Evolutionary conservation across 2,797 vertebrate species (phyloP), one percentile per base, ranked within the genome.

Genomic region (Ctenopoma multispine): DNA sequence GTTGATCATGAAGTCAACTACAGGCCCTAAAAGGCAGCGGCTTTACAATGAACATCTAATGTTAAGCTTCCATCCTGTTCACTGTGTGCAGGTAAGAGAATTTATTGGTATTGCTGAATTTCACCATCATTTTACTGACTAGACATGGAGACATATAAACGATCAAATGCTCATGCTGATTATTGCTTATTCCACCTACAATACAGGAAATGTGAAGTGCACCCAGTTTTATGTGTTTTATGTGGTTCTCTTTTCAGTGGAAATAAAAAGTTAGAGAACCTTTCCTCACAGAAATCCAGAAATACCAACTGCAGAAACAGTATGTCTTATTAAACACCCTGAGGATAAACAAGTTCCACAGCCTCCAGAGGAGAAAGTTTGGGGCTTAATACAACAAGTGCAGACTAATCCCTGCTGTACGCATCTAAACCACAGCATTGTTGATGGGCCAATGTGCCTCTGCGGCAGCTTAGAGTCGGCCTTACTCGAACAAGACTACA

Each of bases 351-450:
- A 29, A 7, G 24, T 18, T 48, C 11, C 38, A 14, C 47, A 38
- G 29, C 69, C 38, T 66, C 8, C 0, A 0, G 61, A 38, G 55
- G 68, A 68, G 54, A 90, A 82, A 64, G 72, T 82, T 69, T 61
- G 4, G 47, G 63, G 61, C 43, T 81, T 63, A 69, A 68, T 44
- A 27, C 10, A 71, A 82, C 69, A 63, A 81, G 76, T 66, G 63
- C 54, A 65, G 76, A 56, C 82, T 89, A 72, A 90, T 91, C 81
- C 75, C 18, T 2, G 14, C 46, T 59, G 38, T 68, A 69, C 81
- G 75, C 56, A 59, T 69, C 43, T 64, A 63, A 72, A 85, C 65
- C 75, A 34, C 81, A 38, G 47, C 68, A 67, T 75, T 86, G 78
- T 72, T 70, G 46, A 29, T 14, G 67, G 51, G 71, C 62, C 75